Conservation (phyloP, 1,140 invertebrate genomes). For the Muscidifurax raptorellus region DNA sequence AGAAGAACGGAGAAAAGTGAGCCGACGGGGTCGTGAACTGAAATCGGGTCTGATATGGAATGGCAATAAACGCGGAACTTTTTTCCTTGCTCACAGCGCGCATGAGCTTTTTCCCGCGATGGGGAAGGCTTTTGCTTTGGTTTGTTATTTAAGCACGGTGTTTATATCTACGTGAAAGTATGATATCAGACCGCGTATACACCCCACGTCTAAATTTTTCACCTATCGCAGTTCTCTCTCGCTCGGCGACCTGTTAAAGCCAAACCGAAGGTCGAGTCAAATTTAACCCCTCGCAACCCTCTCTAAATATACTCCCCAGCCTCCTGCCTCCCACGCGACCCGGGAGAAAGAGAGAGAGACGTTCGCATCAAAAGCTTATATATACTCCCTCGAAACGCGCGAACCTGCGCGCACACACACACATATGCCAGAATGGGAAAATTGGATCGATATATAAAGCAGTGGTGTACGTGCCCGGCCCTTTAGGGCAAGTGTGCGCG, state of each 20-base stretch:
- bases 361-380: not conserved
- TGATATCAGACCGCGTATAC: too few relatives aligned
- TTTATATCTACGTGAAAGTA: too few relatives aligned
- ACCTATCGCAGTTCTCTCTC: not conserved
- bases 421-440: not conserved
- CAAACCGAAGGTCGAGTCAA: not conserved
- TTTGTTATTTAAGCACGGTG: too few relatives aligned
- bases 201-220: not conserved
- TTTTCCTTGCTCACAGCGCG: not conserved
- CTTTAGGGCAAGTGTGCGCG: conserved; percentile 7
- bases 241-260: not conserved
- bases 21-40: conserved; percentile 41
- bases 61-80: conserved; percentile 36
- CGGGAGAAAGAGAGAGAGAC: not conserved
- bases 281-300: not conserved
- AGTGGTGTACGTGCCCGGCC: not conserved
- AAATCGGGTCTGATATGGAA: conserved; percentile 52
- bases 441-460: not conserved
- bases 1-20: not conserved
- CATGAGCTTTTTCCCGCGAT: not conserved
- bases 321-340: not conserved
- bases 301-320: not conserved
- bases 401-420: not conserved
- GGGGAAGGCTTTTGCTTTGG: not conserved
- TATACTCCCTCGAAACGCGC: not conserved